phyloP scores from a whole-genome alignment of 1,140 invertebrate species.

The Chrysopa pallens region DNA sequence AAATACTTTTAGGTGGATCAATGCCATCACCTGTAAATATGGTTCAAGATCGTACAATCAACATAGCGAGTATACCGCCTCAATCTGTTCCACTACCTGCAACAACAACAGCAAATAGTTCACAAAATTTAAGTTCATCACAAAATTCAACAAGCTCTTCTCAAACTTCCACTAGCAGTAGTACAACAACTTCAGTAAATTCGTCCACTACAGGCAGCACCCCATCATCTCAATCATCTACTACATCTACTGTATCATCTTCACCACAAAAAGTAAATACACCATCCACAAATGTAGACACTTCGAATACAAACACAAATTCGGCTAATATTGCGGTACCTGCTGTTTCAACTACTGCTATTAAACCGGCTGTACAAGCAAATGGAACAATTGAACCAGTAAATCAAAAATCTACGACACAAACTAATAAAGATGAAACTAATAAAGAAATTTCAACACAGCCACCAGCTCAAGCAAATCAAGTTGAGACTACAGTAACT shows the following conservation, averaged over 20 bases:
- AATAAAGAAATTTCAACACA: slow-evolving; percentile 25
- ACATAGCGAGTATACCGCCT: neutral
- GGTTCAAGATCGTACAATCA: slow-evolving; percentile 5
- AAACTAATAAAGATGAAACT: slow-evolving; percentile 25
- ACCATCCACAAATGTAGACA: neutral
- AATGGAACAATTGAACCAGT: slow-evolving; percentile 25
- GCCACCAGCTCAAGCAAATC: slow-evolving; percentile 23
- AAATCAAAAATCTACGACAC: slow-evolving; percentile 21
- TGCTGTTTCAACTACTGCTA: slow-evolving; percentile 24
- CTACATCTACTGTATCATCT: slow-evolving; percentile 14
- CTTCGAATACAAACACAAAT: slow-evolving; percentile 15
- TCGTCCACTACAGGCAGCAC: slow-evolving; percentile 11
- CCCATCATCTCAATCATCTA: slow-evolving; percentile 19
- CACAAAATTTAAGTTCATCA: slow-evolving; percentile 1
- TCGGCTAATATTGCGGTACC: slow-evolving; percentile 24
- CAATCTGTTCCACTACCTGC: neutral
- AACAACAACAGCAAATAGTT: slow-evolving; percentile 5
- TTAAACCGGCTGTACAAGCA: slow-evolving; percentile 10
- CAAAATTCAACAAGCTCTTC: neutral
- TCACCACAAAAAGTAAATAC: slow-evolving; percentile 10
- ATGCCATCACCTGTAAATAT: slow-evolving; percentile 2
- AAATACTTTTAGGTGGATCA: neutral
- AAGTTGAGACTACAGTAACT: slow-evolving; percentile 15
- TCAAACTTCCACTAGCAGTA: neutral
- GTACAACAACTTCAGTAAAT: neutral